These are phyloP conservation scores for Heterochromis multidens DNA, from an alignment of 2,113 vertebrate species.

Conservation along the genomic window DNA sequence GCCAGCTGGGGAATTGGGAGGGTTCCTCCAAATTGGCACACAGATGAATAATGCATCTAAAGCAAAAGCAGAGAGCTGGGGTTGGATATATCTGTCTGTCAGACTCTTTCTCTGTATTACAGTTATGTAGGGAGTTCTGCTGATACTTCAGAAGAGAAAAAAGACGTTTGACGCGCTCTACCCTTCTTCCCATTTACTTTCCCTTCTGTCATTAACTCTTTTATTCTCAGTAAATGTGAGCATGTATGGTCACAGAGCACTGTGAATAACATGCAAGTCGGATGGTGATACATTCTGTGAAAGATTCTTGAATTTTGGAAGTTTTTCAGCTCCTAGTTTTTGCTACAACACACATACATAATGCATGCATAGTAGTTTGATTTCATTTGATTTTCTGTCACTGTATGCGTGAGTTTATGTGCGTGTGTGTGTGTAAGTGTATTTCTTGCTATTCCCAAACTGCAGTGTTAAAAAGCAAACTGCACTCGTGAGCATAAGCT, in stretches of 20 bases:
- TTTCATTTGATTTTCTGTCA: slow-evolving; percentile 48
- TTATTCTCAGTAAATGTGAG: neutral
- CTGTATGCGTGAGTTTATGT: neutral
- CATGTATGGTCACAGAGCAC: neutral
- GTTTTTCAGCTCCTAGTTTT: slow-evolving; percentile 24
- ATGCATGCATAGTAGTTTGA: slow-evolving; percentile 43
- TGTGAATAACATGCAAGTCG: neutral
- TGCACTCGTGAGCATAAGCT: slow-evolving; percentile 57
- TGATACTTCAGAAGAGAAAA: slow-evolving; percentile 48
- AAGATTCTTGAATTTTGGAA: slow-evolving; percentile 9
- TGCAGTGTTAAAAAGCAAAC: slow-evolving; percentile 53
- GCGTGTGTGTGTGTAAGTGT: neutral
- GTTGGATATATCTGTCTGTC: slow-evolving; percentile 69
- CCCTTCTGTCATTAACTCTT: slow-evolving; percentile 22
- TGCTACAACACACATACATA: slow-evolving; percentile 41
- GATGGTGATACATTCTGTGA: neutral
- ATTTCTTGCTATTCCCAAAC: slow-evolving; percentile 46
- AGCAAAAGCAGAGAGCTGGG: slow-evolving; percentile 59
- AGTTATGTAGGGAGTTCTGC: slow-evolving; percentile 48
- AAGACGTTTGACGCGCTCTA: slow-evolving; percentile 19
- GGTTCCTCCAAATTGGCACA: slow-evolving; percentile 75
- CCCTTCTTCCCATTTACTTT: slow-evolving; percentile 23
- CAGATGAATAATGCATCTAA: slow-evolving; percentile 76
- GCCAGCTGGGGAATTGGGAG: slow-evolving; percentile 64
- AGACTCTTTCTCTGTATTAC: slow-evolving; percentile 56